phyloP scores from a whole-genome alignment of 2,113 vertebrate genomes.

The Himantopus leucocephalus region DNA sequence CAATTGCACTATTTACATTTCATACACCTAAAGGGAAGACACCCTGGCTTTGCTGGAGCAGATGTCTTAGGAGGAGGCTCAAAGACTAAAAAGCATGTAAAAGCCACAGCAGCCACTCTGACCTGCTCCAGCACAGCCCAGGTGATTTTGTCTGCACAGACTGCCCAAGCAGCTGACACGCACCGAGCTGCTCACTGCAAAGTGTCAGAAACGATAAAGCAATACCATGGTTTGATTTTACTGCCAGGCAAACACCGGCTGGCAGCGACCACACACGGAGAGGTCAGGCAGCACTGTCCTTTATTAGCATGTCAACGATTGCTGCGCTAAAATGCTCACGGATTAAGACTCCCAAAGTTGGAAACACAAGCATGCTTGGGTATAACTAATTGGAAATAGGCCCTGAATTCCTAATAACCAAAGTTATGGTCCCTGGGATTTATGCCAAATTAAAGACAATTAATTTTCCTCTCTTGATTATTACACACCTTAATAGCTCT shows the following conservation, averaged over 20 bases:
- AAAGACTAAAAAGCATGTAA: neutral
- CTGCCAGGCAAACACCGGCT: neutral
- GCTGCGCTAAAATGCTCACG: neutral
- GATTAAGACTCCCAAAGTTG: neutral
- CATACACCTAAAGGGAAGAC: neutral
- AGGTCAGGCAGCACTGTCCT: conserved; percentile 18
- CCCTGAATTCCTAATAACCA: conserved; percentile 68
- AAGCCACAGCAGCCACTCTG: neutral
- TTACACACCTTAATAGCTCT: conserved; percentile 70
- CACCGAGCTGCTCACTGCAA: neutral
- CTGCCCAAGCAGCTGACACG: neutral
- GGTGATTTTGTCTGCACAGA: neutral
- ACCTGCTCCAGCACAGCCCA: neutral
- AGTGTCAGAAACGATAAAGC: neutral
- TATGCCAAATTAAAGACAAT: conserved; percentile 80
- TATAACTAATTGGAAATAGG: conserved; percentile 59
- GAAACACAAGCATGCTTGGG: neutral
- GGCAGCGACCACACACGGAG: neutral
- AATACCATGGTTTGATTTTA: neutral
- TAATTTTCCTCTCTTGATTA: conserved; percentile 77
- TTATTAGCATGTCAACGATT: neutral
- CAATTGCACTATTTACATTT: conserved; percentile 35
- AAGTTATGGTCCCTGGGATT: conserved; percentile 71
- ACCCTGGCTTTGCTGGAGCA: neutral
- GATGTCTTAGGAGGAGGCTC: neutral